A percentile compares a stretch with the other conserved stretches of the same genome.
Conservation (phyloP, 2,797 vertebrate species). For the Crypturellus tataupa region DNA sequence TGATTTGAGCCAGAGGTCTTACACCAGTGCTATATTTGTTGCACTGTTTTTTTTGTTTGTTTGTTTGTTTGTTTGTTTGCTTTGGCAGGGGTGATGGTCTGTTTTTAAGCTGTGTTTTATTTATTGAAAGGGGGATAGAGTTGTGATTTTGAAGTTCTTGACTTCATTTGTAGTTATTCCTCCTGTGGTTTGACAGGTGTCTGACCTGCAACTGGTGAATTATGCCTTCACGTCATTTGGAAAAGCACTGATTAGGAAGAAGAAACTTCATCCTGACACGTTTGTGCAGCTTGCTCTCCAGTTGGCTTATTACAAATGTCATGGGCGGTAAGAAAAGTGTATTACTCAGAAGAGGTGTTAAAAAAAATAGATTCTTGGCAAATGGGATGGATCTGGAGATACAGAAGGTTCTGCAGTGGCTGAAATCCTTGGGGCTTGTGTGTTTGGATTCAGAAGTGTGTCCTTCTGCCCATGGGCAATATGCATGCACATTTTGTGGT, state of each 20-base stretch:
- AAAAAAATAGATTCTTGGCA: background rate
- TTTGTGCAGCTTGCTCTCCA: constrained; percentile 96
- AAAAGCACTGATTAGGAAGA: constrained; percentile 89
- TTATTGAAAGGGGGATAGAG: background rate
- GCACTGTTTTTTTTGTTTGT: background rate
- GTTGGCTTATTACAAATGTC: constrained; percentile 89
- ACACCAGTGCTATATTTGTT: background rate
- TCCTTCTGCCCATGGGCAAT: background rate
- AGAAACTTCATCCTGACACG: constrained; percentile 91
- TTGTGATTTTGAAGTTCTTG: background rate
- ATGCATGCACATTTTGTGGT: accelerated
- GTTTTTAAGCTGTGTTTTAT: background rate
- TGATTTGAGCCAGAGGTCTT: background rate
- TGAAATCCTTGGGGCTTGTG: background rate
- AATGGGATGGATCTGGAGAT: background rate
- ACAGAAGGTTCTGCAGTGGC: background rate
- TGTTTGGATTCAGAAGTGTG: background rate
- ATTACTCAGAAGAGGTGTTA: background rate
- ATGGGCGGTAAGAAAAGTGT: constrained; percentile 84
- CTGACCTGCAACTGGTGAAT: constrained; percentile 86
- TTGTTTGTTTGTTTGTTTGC: too few species aligned
- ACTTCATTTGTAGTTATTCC: background rate
- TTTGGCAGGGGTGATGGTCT: too few species aligned
- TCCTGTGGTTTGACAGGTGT: constrained; percentile 77
- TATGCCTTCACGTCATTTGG: constrained; percentile 92